These are phyloP conservation scores for Galaxias olidus DNA, from an alignment of 2,797 vertebrate species.

Conservation along the genomic window DNA sequence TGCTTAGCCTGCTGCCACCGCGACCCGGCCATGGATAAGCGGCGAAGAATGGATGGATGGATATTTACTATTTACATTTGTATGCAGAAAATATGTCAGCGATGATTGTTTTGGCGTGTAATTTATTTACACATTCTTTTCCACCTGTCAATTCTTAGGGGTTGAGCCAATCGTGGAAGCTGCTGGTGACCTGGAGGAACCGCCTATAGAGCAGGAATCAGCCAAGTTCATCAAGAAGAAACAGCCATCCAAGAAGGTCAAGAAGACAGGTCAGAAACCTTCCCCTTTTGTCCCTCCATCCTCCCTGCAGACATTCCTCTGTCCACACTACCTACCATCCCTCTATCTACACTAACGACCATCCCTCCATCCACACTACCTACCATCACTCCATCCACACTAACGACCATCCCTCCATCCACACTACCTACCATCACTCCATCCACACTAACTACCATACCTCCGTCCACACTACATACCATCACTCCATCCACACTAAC, in stretches of 20 bases:
- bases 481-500: background rate
- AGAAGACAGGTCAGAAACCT: conserved; percentile 71
- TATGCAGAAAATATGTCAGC: background rate
- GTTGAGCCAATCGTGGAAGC: conserved; percentile 68
- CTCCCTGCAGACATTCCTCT: background rate
- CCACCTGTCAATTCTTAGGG: conserved; percentile 51
- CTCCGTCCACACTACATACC: background rate
- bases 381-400: background rate
- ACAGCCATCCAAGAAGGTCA: conserved; percentile 70
- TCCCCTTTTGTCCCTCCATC: background rate
- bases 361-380: no score
- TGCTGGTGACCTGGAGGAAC: conserved; percentile 81
- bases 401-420: background rate
- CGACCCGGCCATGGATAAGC: no score
- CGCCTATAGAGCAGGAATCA: conserved; percentile 60
- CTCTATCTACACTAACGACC: no score
- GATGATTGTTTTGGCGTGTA: background rate
- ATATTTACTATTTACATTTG: background rate
- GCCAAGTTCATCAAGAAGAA: conserved; percentile 69
- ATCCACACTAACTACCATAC: background rate
- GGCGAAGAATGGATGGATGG: no score
- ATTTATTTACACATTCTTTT: conserved; percentile 4
- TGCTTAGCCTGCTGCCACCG: no score
- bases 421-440: conserved; percentile 1
- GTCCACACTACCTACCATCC: background rate